These are phyloP conservation scores for Scolopax rusticola DNA, from an alignment of 2,797 vertebrate species.

Conservation along the genomic window DNA sequence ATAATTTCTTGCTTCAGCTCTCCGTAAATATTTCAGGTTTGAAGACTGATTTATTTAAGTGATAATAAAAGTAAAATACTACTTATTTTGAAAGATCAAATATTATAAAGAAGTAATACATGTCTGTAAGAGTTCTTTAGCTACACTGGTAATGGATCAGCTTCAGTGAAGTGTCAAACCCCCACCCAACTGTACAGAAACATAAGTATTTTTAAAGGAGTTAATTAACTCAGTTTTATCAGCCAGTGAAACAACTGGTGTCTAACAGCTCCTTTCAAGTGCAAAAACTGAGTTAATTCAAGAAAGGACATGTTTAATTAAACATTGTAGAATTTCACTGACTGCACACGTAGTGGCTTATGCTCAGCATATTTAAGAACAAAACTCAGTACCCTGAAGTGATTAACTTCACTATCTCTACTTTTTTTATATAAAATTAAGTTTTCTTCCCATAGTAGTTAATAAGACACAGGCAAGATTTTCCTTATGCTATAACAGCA, in stretches of 20 bases:
- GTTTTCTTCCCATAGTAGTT: background rate
- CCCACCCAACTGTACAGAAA: background rate
- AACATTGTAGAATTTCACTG: background rate
- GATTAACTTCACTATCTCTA: background rate
- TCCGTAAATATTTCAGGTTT: background rate
- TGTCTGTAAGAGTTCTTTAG: background rate
- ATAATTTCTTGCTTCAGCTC: background rate
- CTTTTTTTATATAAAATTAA: background rate
- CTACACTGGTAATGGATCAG: background rate
- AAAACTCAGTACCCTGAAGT: background rate
- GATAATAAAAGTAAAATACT: background rate
- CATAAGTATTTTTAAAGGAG: background rate
- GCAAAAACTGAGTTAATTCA: background rate
- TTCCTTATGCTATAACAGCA: background rate
- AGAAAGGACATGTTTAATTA: background rate
- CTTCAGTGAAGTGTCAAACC: background rate
- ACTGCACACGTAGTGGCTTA: background rate
- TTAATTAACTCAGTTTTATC: background rate
- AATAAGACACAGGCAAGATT: background rate
- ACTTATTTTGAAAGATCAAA: background rate
- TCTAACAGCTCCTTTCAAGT: background rate
- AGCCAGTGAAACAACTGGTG: background rate
- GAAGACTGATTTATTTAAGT: background rate
- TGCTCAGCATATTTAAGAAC: background rate
- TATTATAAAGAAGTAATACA: background rate